These are phyloP conservation scores for Tadarida brasiliensis DNA, from an alignment of 2,797 vertebrate genomes.

Conservation along the genomic window DNA sequence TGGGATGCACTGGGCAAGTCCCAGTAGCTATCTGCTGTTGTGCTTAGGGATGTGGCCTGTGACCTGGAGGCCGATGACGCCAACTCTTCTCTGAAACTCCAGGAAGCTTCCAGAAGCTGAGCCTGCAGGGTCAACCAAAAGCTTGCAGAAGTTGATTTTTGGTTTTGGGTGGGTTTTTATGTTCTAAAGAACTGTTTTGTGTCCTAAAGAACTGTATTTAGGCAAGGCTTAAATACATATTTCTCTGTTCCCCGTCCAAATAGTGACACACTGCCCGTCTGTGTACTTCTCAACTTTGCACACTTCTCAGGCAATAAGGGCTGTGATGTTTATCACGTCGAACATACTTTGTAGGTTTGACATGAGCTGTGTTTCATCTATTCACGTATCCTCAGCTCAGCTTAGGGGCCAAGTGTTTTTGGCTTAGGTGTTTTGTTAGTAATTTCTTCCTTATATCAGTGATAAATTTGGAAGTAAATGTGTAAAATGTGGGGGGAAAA, in stretches of 20 bases:
- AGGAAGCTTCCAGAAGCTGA: background rate
- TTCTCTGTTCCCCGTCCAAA: background rate
- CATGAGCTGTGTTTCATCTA: background rate
- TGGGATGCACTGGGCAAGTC: background rate
- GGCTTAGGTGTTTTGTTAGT: background rate
- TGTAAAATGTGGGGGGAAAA: background rate
- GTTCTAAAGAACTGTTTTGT: no score
- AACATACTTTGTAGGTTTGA: background rate
- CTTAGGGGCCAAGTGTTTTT: background rate
- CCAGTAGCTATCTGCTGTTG: no score
- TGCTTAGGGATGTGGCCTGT: fast-evolving
- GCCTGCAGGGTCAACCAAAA: background rate
- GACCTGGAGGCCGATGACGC: background rate
- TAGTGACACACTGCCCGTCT: background rate
- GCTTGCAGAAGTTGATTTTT: background rate
- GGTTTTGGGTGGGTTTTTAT: background rate
- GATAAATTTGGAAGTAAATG: background rate
- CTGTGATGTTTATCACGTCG: background rate
- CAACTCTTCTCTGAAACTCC: background rate
- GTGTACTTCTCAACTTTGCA: fast-evolving
- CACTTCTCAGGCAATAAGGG: background rate
- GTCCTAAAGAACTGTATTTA: background rate
- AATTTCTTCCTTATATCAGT: background rate
- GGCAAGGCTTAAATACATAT: no score
- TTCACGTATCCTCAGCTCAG: background rate